A percentile compares a stretch with the other conserved stretches of the same genome.
phyloP scores from a whole-genome alignment of 1,140 invertebrate genomes.

The Bactericera cockerelli region DNA sequence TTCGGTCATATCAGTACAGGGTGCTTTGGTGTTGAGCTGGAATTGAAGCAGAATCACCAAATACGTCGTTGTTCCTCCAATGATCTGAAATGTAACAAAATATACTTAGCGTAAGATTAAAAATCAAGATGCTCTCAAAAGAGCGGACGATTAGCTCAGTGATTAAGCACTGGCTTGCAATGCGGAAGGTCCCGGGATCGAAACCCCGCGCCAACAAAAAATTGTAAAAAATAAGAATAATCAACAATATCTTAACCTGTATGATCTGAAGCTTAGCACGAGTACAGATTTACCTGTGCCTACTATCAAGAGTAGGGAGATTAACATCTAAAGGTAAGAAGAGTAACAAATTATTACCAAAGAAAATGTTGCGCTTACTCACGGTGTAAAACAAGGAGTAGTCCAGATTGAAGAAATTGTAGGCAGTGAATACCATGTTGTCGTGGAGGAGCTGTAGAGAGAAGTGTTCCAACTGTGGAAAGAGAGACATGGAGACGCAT shows the following conservation, averaged over 20 bases:
- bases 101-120: too few species aligned
- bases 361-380: slow-evolving; percentile 16
- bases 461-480: slow-evolving; percentile 31
- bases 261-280: too few species aligned
- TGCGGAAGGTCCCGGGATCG: too few species aligned
- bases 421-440: slow-evolving; percentile 29
- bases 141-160: too few species aligned
- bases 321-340: not conserved
- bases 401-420: slow-evolving; percentile 32
- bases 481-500: too few species aligned
- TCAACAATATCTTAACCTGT: too few species aligned
- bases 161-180: too few species aligned
- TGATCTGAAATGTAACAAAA: not conserved
- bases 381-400: slow-evolving; percentile 31
- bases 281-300: too few species aligned
- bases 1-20: not conserved
- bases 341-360: not conserved
- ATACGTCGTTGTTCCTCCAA: slow-evolving; percentile 8
- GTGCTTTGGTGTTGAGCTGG: not conserved
- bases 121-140: not conserved
- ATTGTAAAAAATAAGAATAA: not conserved
- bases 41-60: slow-evolving; percentile 15
- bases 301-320: too few species aligned
- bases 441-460: slow-evolving; percentile 33
- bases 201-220: too few species aligned